Percentiles rank a stretch among this genome's conserved stretches.
phyloP scores from a whole-genome alignment of 2,797 vertebrate species.

The Myotis findleyi region DNA sequence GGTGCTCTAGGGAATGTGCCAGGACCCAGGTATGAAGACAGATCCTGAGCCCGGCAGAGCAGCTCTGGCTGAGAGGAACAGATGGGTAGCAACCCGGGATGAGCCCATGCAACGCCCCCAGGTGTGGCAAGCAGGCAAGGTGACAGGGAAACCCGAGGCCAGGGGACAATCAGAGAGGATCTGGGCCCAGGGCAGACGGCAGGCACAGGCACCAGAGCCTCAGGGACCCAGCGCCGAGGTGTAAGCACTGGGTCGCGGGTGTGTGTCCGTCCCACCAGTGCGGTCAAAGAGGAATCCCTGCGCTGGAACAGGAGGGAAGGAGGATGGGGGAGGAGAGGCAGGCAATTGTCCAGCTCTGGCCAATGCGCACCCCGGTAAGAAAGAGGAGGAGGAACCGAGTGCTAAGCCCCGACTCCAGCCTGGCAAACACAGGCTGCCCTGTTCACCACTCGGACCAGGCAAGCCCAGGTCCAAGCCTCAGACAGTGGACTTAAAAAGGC shows the following conservation, averaged over 20 bases:
- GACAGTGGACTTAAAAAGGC: background rate
- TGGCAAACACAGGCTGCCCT: background rate
- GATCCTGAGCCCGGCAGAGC: background rate
- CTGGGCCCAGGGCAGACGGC: accelerated
- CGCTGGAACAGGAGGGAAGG: too few relatives aligned
- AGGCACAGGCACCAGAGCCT: background rate
- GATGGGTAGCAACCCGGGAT: background rate
- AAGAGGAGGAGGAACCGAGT: background rate
- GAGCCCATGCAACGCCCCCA: accelerated
- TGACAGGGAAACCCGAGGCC: accelerated
- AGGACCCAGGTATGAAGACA: background rate
- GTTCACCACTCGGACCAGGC: background rate
- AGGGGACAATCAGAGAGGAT: too few relatives aligned
- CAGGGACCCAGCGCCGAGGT: accelerated
- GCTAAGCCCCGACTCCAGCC: too few relatives aligned
- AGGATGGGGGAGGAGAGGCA: accelerated
- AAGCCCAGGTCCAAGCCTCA: background rate
- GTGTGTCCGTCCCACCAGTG: too few relatives aligned
- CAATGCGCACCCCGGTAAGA: background rate
- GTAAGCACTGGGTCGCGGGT: accelerated
- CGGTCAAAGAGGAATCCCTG: accelerated
- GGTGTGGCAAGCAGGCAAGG: background rate
- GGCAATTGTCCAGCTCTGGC: background rate
- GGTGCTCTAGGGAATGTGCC: accelerated
- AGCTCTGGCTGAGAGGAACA: background rate